Percentiles rank a stretch among this genome's conserved stretches.
Conservation (phyloP, 1,140 invertebrate genomes). For the Triops longicaudatus region DNA sequence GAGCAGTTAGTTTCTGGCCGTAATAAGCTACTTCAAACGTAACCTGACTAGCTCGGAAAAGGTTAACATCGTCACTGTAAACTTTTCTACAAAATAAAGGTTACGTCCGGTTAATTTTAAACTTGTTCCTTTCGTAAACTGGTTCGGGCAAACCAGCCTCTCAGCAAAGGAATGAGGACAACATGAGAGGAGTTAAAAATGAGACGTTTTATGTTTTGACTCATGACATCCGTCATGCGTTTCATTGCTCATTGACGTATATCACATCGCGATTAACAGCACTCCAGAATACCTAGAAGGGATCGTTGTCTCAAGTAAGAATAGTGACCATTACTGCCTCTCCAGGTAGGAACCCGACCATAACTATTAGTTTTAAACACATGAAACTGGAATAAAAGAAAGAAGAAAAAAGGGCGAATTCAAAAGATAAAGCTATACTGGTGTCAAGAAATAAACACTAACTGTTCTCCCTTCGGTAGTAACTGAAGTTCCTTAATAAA, state of each 20-base stretch:
- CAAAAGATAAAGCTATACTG: not conserved
- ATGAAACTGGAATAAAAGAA: not conserved
- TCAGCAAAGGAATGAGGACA: not conserved
- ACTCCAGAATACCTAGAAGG: not conserved
- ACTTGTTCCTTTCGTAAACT: not conserved
- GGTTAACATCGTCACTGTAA: no score
- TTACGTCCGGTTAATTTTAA: no score
- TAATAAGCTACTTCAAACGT: no score
- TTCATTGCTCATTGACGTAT: not conserved
- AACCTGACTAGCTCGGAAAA: no score
- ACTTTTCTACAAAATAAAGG: no score
- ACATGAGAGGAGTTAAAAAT: not conserved
- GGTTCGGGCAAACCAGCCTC: not conserved
- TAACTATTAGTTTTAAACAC: not conserved
- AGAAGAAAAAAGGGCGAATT: not conserved
- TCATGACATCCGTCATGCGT: slow-evolving; percentile 10
- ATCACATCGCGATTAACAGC: not conserved
- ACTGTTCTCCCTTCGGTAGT: not conserved
- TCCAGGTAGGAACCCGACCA: not conserved
- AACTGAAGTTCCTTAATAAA: not conserved
- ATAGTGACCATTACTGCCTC: not conserved
- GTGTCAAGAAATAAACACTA: not conserved
- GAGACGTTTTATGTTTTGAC: not conserved
- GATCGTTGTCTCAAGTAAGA: not conserved
- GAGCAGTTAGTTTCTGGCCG: no score